Evolutionary conservation across 2,113 vertebrate genomes (phyloP).

Genomic region (Xiphophorus couchianus): DNA sequence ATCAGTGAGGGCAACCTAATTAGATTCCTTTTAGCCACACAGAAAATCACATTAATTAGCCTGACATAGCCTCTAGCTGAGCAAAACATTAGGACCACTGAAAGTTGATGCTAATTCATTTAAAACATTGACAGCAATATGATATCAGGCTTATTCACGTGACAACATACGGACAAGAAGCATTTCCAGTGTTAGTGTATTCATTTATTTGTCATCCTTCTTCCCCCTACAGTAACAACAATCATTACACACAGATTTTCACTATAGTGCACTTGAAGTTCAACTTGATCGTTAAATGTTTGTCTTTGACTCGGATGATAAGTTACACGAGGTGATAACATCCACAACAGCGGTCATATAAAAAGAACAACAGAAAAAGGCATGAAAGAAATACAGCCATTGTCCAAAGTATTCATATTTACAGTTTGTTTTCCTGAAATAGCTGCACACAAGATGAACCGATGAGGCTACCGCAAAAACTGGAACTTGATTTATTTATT

Average conservation of each 20-base stretch:
- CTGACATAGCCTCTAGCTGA: constrained; percentile 13
- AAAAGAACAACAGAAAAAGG: constrained; percentile 33
- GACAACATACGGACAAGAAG: not conserved
- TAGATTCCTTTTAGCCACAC: constrained; percentile 19
- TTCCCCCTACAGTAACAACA: constrained; percentile 37
- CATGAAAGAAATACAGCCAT: constrained; percentile 72
- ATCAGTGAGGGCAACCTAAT: constrained; percentile 18
- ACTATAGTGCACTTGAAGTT: constrained; percentile 44
- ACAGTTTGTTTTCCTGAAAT: constrained; percentile 49
- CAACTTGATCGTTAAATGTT: constrained; percentile 41
- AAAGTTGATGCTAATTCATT: constrained; percentile 9
- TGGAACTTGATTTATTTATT: constrained; percentile 2
- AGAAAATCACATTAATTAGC: constrained; percentile 35
- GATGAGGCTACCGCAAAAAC: constrained; percentile 30
- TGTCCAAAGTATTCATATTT: constrained; percentile 66
- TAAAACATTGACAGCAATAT: constrained; percentile 2
- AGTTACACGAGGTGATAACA: constrained; percentile 39
- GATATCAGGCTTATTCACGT: not conserved
- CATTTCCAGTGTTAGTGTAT: constrained; percentile 53
- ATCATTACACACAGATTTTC: constrained; percentile 40
- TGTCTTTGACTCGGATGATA: constrained; percentile 34
- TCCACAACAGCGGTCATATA: constrained; percentile 35
- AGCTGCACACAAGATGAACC: constrained; percentile 43
- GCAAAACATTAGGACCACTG: constrained; percentile 25
- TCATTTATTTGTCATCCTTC: constrained; percentile 66